Conservation (phyloP, 1,140 invertebrate genomes). For the Ostrea denselamellosa region DNA sequence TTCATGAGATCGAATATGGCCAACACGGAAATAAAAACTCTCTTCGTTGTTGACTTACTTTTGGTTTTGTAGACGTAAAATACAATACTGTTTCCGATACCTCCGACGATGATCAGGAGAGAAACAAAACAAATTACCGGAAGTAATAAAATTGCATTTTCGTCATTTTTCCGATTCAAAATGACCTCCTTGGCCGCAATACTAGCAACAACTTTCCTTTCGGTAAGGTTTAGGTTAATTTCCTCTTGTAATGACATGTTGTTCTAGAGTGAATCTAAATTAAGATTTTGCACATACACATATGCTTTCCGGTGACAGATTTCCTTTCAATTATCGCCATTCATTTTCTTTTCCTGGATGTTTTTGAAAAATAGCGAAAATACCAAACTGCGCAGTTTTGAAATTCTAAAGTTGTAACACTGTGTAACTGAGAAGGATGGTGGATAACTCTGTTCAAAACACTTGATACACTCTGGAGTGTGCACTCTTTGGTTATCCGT, state of each 20-base stretch:
- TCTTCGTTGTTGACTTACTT: constrained; percentile 63
- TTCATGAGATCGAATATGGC: constrained; percentile 68
- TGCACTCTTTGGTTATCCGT: background rate
- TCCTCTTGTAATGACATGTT: background rate
- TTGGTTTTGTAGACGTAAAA: constrained; percentile 65
- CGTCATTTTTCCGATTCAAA: constrained; percentile 39
- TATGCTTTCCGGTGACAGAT: background rate
- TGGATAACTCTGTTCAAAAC: too few relatives aligned
- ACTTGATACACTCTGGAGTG: background rate
- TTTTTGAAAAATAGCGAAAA: background rate
- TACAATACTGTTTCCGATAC: constrained; percentile 66
- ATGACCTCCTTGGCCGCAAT: background rate
- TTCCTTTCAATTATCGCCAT: background rate
- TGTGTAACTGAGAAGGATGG: background rate
- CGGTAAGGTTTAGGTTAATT: background rate
- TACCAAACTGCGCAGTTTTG: background rate
- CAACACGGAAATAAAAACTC: constrained; percentile 69
- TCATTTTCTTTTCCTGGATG: background rate
- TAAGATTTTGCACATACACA: background rate
- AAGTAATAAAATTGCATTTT: constrained; percentile 54
- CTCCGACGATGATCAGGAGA: constrained; percentile 64
- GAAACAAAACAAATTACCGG: constrained; percentile 57
- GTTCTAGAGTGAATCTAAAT: background rate
- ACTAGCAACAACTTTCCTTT: background rate
- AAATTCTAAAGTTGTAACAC: background rate